Percentiles rank a stretch among this genome's conserved stretches.
These are phyloP conservation scores for Gallinago paraguaiae DNA, from an alignment of 2,113 vertebrate genomes.

Conservation along the genomic window DNA sequence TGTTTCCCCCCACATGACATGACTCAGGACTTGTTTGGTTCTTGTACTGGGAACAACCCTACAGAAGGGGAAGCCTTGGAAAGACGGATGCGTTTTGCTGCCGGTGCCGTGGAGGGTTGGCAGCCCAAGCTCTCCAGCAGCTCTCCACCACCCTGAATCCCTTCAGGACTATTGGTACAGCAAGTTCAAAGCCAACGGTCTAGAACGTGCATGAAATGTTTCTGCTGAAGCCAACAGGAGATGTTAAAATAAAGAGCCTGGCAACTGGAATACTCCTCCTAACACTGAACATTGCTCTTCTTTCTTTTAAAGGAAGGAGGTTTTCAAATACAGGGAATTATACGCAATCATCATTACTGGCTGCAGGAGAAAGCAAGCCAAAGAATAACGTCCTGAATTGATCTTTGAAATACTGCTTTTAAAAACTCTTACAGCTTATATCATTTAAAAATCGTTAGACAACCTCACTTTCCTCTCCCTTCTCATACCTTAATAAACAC, in stretches of 20 bases:
- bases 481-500: constrained; percentile 27
- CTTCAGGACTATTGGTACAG: not conserved
- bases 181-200: not conserved
- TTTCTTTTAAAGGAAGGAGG: not conserved
- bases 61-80: not conserved
- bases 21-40: not conserved
- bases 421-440: constrained; percentile 10
- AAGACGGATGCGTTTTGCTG: not conserved
- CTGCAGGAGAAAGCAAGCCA: not conserved
- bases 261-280: not conserved
- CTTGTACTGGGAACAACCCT: not conserved
- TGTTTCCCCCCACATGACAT: not conserved
- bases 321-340: constrained; percentile 3
- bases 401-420: constrained; percentile 28
- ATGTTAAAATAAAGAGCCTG: not conserved
- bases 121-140: not conserved
- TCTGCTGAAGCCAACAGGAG: not conserved
- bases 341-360: not conserved
- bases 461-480: not conserved
- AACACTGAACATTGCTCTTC: not conserved
- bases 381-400: not conserved
- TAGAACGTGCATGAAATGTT: not conserved
- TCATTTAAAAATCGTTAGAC: not conserved
- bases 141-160: not conserved
- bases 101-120: not conserved